These are phyloP conservation scores for Botrylloides violaceus DNA, from an alignment of 23 tunicate species.

Conservation along the genomic window DNA sequence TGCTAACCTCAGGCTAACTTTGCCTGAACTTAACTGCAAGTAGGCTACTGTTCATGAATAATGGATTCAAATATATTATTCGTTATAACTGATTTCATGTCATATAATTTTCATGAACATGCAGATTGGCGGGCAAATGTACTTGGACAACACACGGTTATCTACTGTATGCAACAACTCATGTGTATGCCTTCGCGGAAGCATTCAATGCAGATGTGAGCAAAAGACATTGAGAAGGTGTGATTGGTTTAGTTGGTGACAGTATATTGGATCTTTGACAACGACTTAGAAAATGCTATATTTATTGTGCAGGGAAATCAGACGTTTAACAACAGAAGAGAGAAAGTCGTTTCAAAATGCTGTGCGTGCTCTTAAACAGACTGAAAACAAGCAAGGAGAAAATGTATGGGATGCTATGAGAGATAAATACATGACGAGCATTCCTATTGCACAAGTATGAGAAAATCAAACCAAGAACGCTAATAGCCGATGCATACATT, in stretches of 20 bases:
- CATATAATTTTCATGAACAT: too few relatives aligned
- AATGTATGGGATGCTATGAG: slow-evolving; percentile 59
- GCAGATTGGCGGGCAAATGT: neutral
- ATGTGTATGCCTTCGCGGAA: neutral
- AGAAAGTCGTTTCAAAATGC: slow-evolving; percentile 39
- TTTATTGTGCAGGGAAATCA: slow-evolving; percentile 56
- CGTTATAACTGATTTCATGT: too few relatives aligned
- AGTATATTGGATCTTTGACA: too few relatives aligned
- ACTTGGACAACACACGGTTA: neutral
- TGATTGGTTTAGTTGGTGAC: too few relatives aligned
- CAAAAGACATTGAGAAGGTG: neutral
- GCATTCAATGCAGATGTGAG: neutral
- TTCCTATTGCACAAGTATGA: slow-evolving; percentile 66
- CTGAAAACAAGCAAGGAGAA: slow-evolving; percentile 27
- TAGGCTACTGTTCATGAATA: too few relatives aligned
- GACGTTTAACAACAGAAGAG: slow-evolving; percentile 43
- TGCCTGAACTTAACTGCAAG: too few relatives aligned
- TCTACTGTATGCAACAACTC: neutral
- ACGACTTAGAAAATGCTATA: too few relatives aligned
- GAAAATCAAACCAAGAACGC: neutral
- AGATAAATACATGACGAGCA: slow-evolving; percentile 48
- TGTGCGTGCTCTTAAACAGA: slow-evolving; percentile 38
- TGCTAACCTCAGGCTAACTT: too few relatives aligned
- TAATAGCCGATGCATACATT: neutral
- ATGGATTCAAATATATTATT: too few relatives aligned